Evolutionary conservation across 2,113 vertebrate species (phyloP).

Genomic region (Misgurnus mizolepis): DNA sequence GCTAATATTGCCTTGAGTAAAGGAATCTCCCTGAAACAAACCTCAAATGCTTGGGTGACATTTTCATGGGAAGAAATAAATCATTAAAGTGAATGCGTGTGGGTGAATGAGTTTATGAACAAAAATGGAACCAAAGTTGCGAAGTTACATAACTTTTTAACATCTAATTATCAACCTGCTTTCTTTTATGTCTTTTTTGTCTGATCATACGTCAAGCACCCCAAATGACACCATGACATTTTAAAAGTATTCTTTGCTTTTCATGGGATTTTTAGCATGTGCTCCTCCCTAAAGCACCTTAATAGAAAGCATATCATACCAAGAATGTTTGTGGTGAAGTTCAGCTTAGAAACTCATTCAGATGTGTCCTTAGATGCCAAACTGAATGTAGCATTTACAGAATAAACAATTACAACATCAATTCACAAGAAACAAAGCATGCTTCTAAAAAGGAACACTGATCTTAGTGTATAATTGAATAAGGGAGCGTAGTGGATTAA

Average conservation of each 20-base stretch:
- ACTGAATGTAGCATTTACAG: background rate
- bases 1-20: background rate
- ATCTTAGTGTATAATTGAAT: background rate
- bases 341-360: background rate
- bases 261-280: slow-evolving; percentile 1
- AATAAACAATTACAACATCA: background rate
- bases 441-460: background rate
- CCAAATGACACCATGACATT: background rate
- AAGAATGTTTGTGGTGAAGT: slow-evolving; percentile 3
- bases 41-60: slow-evolving; percentile 6
- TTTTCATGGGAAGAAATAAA: slow-evolving; percentile 12
- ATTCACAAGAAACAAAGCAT: background rate
- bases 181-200: background rate
- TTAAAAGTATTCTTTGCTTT: background rate
- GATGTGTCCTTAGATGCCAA: background rate
- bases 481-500: background rate
- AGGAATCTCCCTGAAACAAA: background rate
- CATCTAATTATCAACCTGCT: background rate
- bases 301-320: slow-evolving; percentile 4
- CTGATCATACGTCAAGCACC: background rate
- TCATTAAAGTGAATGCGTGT: background rate
- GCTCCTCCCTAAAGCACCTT: slow-evolving; percentile 10
- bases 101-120: background rate
- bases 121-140: background rate
- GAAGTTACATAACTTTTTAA: background rate